Conservation (phyloP, 2,113 vertebrate genomes). For the Limanda limanda region DNA sequence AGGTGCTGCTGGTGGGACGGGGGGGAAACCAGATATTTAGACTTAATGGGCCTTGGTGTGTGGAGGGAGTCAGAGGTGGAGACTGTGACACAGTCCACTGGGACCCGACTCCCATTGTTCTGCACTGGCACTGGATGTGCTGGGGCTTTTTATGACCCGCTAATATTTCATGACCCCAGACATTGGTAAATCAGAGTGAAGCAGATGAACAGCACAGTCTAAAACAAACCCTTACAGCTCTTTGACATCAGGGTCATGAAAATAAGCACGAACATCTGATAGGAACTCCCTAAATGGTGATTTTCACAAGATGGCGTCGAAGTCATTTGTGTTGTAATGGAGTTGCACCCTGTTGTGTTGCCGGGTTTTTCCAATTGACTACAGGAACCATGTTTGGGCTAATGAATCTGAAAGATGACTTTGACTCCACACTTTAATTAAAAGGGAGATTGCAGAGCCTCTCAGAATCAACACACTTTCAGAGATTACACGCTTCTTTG, state of each 20-base stretch:
- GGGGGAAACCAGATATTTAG: constrained; percentile 52
- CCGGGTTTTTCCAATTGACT: constrained; percentile 48
- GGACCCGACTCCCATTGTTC: constrained; percentile 55
- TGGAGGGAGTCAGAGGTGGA: constrained; percentile 51
- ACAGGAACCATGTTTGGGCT: constrained; percentile 51
- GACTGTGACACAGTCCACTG: constrained; percentile 66
- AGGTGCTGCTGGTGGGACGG: constrained; percentile 36
- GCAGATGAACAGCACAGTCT: constrained; percentile 32
- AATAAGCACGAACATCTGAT: constrained; percentile 59
- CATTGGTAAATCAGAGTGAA: constrained; percentile 62
- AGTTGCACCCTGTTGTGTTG: constrained; percentile 53
- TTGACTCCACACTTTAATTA: constrained; percentile 53
- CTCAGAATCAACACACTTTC: constrained; percentile 2
- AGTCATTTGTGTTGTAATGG: constrained; percentile 68
- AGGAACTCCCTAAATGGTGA: constrained; percentile 57
- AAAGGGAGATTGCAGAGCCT: constrained; percentile 22
- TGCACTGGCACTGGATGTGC: constrained; percentile 40
- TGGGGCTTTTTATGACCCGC: constrained; percentile 63
- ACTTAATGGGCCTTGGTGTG: constrained; percentile 77
- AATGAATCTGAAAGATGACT: constrained; percentile 66
- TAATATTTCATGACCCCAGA: constrained; percentile 78
- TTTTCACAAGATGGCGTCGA: constrained; percentile 53
- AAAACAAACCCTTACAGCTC: constrained; percentile 51
- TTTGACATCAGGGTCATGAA: constrained; percentile 60
- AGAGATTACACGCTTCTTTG: neutral